Conservation (phyloP, 2,888 invertebrate genomes). For the Isotomurus palustris region DNA sequence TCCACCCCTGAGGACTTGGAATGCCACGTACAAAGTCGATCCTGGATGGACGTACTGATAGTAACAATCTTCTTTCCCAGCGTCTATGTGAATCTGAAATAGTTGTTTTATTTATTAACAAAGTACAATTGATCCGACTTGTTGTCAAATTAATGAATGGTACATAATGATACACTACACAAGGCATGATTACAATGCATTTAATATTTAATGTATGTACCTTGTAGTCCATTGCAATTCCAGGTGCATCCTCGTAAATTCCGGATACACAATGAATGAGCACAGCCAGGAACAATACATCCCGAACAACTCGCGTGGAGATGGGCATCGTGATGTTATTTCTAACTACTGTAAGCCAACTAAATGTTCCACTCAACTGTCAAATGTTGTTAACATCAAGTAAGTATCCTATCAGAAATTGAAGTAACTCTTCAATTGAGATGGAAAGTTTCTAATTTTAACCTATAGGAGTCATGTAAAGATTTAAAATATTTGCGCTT, state of each 20-base stretch:
- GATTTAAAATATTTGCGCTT: no score
- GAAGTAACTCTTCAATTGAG: no score
- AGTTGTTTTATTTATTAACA: not conserved
- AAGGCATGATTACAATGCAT: not conserved
- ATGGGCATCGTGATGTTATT: no score
- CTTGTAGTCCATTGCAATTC: constrained; percentile 61
- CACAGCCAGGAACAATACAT: no score
- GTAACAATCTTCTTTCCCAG: constrained; percentile 93
- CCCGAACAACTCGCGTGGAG: no score
- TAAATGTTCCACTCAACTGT: no score
- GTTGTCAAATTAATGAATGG: not conserved
- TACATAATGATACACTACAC: not conserved
- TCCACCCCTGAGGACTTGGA: constrained; percentile 81
- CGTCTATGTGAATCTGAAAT: constrained; percentile 89
- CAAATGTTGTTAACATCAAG: no score
- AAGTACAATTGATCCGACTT: not conserved
- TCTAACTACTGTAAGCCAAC: no score
- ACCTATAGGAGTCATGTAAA: no score
- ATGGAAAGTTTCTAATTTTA: no score
- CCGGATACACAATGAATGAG: constrained; percentile 13
- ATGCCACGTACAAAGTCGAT: constrained; percentile 58
- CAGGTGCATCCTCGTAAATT: constrained; percentile 44
- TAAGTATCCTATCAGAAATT: no score
- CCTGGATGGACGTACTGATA: constrained; percentile 88
- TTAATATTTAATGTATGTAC: constrained; percentile 60